Evolutionary conservation across 1,140 invertebrate genomes (phyloP), one percentile per base, ranked within the genome.

Genomic region (Samia ricini): DNA sequence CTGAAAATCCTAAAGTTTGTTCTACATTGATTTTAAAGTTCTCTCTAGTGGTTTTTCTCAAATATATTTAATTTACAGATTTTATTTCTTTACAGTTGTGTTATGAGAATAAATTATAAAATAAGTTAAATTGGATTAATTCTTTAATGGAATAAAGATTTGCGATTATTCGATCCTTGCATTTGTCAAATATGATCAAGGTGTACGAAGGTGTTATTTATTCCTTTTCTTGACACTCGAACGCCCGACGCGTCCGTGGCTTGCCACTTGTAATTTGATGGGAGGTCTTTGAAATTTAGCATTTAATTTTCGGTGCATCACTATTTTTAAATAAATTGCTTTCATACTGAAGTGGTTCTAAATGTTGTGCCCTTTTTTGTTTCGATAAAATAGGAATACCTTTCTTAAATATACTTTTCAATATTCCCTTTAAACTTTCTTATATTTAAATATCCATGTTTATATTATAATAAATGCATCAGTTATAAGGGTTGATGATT

Each of bases 161-260:
- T 68, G 70, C 77, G 65, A 73, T 77, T 70, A 71, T 71, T 73
- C 71, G 63, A 71, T 72, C 66, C 67, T 49, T 23, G 68, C 74
- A 77, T 79, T 77, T 77, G 72, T 79, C 71, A 79, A 77, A 77
- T 76, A 77, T 77, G 74, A 79, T 74, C 64, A 72, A 75, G 69
- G 71, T 63, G 62, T 69, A 66, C 69, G 69, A 74, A 68, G 67
- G 68, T 80, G 73, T 76, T 79, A 66, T 75, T 80, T 71, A 73
- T n/a, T n/a, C n/a, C n/a, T 76, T 77, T 80, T 74, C 75, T 76
- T 71, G 71, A 77, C 75, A 80, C 71, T 69, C 75, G 75, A 80
- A 77, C 68, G 61, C 61, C 64, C 68, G 72, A 79, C 76, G 71
- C 71, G 55, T 71, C 66, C 60, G 51, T 60, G 61, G 71, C 63